These are phyloP conservation scores for Bostrychus sinensis DNA, from an alignment of 2,113 vertebrate genomes.

Conservation along the genomic window DNA sequence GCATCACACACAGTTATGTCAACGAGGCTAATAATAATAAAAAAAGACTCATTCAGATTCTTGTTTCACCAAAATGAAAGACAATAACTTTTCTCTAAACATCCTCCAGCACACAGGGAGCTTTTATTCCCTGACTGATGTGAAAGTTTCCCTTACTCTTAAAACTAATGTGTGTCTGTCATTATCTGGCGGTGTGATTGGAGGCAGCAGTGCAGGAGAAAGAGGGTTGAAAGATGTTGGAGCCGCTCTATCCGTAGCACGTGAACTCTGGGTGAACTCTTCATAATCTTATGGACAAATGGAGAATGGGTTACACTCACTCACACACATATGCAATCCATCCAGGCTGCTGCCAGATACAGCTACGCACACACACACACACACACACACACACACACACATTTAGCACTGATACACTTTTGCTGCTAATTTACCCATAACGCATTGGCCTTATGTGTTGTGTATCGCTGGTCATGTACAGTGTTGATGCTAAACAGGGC, in stretches of 20 bases:
- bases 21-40: neutral
- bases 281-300: conserved; percentile 82
- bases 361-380: conserved; percentile 43
- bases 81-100: neutral
- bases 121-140: conserved; percentile 27
- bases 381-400: conserved; percentile 1
- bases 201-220: conserved; percentile 33
- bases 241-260: conserved; percentile 58
- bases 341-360: conserved; percentile 28
- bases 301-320: conserved; percentile 68
- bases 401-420: conserved; percentile 4
- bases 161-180: neutral
- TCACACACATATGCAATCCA: conserved; percentile 31
- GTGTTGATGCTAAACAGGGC: conserved; percentile 3
- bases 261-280: conserved; percentile 84
- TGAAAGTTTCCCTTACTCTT: conserved; percentile 35
- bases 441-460: neutral
- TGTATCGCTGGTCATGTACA: neutral
- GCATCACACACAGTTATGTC: conserved; percentile 26
- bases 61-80: neutral
- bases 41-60: neutral
- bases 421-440: neutral
- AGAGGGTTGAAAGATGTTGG: conserved; percentile 55
- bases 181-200: conserved; percentile 26
- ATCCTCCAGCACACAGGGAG: neutral